These are phyloP conservation scores for Drosophila lacteicornis DNA, from an alignment of 1,140 invertebrate genomes.

Conservation along the genomic window DNA sequence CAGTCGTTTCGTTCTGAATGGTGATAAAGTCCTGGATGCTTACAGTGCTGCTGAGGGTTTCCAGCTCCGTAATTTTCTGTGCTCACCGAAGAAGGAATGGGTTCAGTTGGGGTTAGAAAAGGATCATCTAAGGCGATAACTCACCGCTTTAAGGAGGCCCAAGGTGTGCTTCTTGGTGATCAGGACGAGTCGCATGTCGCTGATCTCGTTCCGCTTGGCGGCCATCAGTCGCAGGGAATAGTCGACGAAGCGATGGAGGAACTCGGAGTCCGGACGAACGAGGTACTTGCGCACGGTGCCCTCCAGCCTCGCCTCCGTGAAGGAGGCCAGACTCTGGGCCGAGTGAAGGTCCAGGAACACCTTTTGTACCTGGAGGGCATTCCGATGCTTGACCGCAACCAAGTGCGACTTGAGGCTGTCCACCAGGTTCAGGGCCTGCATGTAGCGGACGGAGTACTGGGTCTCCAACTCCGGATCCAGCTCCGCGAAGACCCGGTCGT, in stretches of 20 bases:
- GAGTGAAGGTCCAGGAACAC: constrained; percentile 37
- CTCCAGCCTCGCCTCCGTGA: constrained; percentile 33
- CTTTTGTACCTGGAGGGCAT: constrained; percentile 1
- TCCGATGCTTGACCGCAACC: constrained; percentile 9
- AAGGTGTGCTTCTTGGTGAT: constrained; percentile 58
- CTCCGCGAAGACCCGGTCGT: not conserved
- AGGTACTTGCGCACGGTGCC: not conserved
- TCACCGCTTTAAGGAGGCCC: constrained; percentile 35
- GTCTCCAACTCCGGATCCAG: rapidly evolving
- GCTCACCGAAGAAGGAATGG: not conserved
- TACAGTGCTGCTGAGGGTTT: constrained; percentile 55
- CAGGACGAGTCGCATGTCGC: constrained; percentile 48
- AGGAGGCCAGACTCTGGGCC: not conserved
- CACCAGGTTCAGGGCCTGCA: not conserved
- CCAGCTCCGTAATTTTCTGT: constrained; percentile 53
- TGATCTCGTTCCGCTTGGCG: constrained; percentile 57
- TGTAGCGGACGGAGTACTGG: constrained; percentile 2
- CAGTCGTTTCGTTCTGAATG: constrained; percentile 57
- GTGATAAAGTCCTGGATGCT: constrained; percentile 55
- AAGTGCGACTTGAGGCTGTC: not conserved
- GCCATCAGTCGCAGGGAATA: constrained; percentile 29
- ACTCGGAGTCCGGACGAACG: constrained; percentile 9
- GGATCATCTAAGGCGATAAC: not conserved
- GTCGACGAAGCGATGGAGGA: constrained; percentile 8
- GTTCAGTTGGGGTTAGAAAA: too few relatives aligned